Conservation (phyloP, 2,888 invertebrate genomes). For the Nomada goodeniana region DNA sequence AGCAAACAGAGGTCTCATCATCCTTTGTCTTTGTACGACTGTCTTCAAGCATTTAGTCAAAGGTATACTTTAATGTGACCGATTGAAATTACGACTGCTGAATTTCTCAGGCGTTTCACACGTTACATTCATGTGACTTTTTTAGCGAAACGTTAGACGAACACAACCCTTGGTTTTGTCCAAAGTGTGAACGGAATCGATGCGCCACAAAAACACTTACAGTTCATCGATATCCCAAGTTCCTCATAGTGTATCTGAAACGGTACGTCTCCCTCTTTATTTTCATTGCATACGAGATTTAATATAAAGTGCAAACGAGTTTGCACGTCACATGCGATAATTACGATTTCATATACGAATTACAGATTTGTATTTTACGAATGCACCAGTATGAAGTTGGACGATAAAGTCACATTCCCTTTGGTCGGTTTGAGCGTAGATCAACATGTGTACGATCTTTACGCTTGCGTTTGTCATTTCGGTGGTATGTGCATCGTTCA, state of each 20-base stretch:
- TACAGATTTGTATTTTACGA: slow-evolving; percentile 88
- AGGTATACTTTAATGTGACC: slow-evolving; percentile 79
- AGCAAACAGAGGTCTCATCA: slow-evolving; percentile 84
- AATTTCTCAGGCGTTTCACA: neutral
- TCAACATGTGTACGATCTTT: slow-evolving; percentile 86
- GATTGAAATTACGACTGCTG: neutral
- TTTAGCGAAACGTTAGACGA: slow-evolving; percentile 87
- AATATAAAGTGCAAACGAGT: neutral
- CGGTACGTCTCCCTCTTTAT: slow-evolving; percentile 79
- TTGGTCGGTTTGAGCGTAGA: slow-evolving; percentile 86
- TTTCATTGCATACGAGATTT: neutral
- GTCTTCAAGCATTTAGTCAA: slow-evolving; percentile 87
- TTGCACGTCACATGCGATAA: neutral
- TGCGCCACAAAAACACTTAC: slow-evolving; percentile 88
- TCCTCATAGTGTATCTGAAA: slow-evolving; percentile 88
- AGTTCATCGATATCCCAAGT: slow-evolving; percentile 88
- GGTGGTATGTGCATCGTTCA: slow-evolving; percentile 84
- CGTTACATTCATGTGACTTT: slow-evolving; percentile 10
- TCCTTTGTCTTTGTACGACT: slow-evolving; percentile 87
- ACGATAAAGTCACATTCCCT: slow-evolving; percentile 87
- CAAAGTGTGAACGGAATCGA: slow-evolving; percentile 87
- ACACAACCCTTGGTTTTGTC: slow-evolving; percentile 89
- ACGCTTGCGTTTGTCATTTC: slow-evolving; percentile 88
- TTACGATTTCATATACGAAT: slow-evolving; percentile 34
- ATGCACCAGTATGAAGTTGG: slow-evolving; percentile 87